phyloP scores from a whole-genome alignment of 2,113 vertebrate species.

The Gambusia holbrooki region DNA sequence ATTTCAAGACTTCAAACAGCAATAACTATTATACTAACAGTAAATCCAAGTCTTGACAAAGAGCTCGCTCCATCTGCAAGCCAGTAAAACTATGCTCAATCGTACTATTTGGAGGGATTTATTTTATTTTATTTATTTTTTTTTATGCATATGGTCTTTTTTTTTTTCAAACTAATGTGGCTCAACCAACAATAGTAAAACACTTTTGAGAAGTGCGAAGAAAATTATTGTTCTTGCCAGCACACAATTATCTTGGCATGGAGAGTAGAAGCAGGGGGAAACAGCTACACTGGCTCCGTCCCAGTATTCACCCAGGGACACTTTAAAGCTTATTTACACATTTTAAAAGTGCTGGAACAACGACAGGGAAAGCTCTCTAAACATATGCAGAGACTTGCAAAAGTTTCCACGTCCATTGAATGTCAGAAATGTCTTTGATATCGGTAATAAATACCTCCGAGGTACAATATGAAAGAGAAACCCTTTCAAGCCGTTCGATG shows the following conservation, averaged over 20 bases:
- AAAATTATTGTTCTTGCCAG: not conserved
- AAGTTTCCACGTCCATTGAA: not conserved
- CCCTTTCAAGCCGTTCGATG: not conserved
- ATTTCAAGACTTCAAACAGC: conserved; percentile 46
- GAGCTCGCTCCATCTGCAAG: conserved; percentile 33
- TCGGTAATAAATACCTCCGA: too few relatives aligned
- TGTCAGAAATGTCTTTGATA: not conserved
- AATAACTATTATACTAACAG: conserved; percentile 30
- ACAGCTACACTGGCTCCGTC: not conserved
- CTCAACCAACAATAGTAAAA: not conserved
- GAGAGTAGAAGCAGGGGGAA: not conserved
- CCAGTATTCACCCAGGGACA: not conserved
- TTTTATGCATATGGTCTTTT: not conserved
- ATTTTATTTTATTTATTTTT: not conserved
- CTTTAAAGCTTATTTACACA: not conserved
- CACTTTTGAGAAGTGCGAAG: not conserved
- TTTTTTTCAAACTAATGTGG: not conserved
- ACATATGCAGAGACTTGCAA: not conserved
- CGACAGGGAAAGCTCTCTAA: not conserved
- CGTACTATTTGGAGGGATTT: not conserved
- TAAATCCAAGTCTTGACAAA: conserved; percentile 25
- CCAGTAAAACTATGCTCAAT: conserved; percentile 3
- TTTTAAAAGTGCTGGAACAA: not conserved
- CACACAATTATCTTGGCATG: not conserved
- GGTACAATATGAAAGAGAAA: not conserved